Conservation (phyloP, 2,113 vertebrate genomes). For the Gobius niger region DNA sequence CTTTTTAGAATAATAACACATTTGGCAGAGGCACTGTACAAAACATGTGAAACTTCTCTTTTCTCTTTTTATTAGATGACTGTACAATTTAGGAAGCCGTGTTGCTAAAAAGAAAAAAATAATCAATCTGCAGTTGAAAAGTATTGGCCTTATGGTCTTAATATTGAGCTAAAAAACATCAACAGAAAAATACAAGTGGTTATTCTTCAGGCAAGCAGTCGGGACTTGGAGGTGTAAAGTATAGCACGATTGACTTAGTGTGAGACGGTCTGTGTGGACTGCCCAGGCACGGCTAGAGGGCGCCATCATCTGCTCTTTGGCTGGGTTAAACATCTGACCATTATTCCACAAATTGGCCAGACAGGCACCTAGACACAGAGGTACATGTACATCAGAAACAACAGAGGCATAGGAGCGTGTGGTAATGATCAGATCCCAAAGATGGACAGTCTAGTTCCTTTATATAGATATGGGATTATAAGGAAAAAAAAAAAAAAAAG, state of each 20-base stretch:
- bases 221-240: not conserved
- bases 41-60: not conserved
- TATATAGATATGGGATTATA: slow-evolving; percentile 30
- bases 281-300: slow-evolving; percentile 20
- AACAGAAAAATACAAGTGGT: slow-evolving; percentile 1
- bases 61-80: not conserved
- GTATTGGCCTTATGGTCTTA: not conserved
- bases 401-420: not conserved
- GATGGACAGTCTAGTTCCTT: not conserved
- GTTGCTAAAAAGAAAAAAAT: not conserved
- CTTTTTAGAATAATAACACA: slow-evolving; percentile 8
- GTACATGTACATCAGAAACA: slow-evolving; percentile 20
- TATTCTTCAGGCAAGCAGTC: not conserved
- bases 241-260: slow-evolving; percentile 6
- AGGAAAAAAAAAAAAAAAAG: slow-evolving; percentile 17
- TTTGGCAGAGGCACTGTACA: slow-evolving; percentile 6
- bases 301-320: slow-evolving; percentile 61
- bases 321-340: slow-evolving; percentile 48
- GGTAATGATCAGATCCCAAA: not conserved
- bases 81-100: not conserved
- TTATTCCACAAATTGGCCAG: slow-evolving; percentile 46
- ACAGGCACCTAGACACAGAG: slow-evolving; percentile 42
- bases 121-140: not conserved
- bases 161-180: not conserved
- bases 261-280: slow-evolving; percentile 24